Evolutionary conservation across 1,140 invertebrate species (phyloP).

Genomic region (Heliothis virescens): DNA sequence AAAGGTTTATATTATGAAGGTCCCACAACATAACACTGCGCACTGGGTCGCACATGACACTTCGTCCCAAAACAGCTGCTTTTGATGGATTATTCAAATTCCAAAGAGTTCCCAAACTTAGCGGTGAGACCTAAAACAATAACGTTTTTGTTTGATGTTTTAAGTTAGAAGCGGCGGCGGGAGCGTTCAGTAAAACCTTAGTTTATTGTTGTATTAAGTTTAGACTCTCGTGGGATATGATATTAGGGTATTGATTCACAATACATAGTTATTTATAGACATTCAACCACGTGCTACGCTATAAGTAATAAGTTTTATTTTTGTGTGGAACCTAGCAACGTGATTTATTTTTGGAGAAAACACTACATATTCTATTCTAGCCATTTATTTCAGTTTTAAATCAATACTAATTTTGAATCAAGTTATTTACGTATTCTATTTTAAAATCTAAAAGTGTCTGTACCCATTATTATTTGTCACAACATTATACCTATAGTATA

Average conservation of each 20-base stretch:
- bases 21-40: neutral
- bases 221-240: neutral
- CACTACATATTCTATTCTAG: no score
- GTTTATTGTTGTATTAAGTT: no score
- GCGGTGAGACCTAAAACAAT: conserved; percentile 46
- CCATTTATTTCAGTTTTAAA: no score
- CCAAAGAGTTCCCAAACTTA: conserved; percentile 44
- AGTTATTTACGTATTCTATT: no score
- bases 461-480: no score
- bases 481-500: neutral
- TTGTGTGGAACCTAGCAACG: no score
- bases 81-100: conserved; percentile 55
- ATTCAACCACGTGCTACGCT: no score
- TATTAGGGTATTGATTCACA: neutral
- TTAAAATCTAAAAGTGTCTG: no score
- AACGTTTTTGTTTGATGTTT: conserved; percentile 25
- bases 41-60: conserved; percentile 8
- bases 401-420: no score
- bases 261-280: neutral
- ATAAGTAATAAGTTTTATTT: no score
- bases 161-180: neutral
- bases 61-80: conserved; percentile 23
- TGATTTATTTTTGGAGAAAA: no score
- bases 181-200: neutral
- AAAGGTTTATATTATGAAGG: conserved; percentile 12